Percentiles rank a stretch among this genome's conserved stretches.
phyloP scores from a whole-genome alignment of 2,888 invertebrate genomes.

The Micropterix aruncella region DNA sequence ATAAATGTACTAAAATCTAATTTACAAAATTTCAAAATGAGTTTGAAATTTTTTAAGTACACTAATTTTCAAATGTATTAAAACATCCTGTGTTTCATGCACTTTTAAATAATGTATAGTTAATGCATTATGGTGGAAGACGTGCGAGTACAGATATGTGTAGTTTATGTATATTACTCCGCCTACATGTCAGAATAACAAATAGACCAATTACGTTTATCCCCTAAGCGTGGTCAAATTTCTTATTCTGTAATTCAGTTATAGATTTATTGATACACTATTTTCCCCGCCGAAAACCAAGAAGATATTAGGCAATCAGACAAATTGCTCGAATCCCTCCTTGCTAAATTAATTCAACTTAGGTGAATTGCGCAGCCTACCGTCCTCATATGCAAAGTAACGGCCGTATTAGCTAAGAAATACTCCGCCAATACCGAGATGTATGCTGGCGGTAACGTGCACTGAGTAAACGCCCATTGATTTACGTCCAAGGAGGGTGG shows the following conservation, averaged over 20 bases:
- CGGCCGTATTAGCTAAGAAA: neutral
- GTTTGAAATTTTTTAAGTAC: no score
- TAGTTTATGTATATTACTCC: neutral
- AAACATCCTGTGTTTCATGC: no score
- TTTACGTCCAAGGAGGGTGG: no score
- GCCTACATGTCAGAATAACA: neutral
- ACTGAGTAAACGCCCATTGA: no score
- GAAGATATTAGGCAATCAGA: constrained; percentile 37
- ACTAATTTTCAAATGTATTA: no score
- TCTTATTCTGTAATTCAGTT: neutral
- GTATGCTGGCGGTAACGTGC: no score
- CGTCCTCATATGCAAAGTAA: neutral
- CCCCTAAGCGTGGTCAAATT: neutral
- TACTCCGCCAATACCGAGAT: no score
- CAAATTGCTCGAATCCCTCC: constrained; percentile 39
- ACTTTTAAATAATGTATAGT: no score
- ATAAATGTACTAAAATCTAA: neutral
- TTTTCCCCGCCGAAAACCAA: constrained; percentile 10
- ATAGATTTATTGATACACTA: neutral
- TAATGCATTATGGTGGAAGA: no score
- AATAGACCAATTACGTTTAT: neutral
- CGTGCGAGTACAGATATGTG: no score
- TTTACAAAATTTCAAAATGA: no score
- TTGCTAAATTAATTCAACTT: constrained; percentile 36
- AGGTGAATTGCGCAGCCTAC: constrained; percentile 12